Evolutionary conservation across 2,888 invertebrate species (phyloP).

Genomic region (Cephus pulcher): DNA sequence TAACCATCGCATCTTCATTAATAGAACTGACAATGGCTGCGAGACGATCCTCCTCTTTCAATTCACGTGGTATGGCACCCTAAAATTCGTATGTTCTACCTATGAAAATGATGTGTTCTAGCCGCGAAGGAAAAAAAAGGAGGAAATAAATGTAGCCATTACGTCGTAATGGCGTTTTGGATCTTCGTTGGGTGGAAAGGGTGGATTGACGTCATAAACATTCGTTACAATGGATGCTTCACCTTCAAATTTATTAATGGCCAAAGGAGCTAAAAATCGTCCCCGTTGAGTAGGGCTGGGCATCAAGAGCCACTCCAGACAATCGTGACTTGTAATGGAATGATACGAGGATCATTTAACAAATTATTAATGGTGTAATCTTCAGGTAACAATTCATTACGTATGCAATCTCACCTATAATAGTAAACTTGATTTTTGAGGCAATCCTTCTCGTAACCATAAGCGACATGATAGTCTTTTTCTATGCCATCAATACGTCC

Average conservation of each 20-base stretch:
- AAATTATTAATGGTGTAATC: not conserved
- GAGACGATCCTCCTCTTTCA: conserved; percentile 85
- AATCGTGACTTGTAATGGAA: conserved; percentile 68
- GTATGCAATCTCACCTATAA: conserved; percentile 72
- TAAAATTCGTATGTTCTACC: conserved; percentile 41
- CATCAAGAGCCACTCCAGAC: conserved; percentile 76
- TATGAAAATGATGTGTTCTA: too few species aligned
- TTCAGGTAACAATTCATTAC: conserved; percentile 4
- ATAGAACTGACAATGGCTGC: conserved; percentile 79
- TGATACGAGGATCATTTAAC: too few species aligned
- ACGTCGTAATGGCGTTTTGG: conserved; percentile 30
- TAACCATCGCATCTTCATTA: conserved; percentile 79
- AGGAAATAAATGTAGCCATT: not conserved
- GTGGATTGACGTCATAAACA: conserved; percentile 68
- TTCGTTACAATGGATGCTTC: conserved; percentile 51
- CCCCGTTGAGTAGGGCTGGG: conserved; percentile 68
- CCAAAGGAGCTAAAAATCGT: conserved; percentile 65
- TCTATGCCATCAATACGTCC: conserved; percentile 83
- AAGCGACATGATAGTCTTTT: conserved; percentile 86
- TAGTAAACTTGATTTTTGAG: conserved; percentile 79
- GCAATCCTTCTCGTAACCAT: conserved; percentile 81
- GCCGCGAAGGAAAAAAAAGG: too few species aligned
- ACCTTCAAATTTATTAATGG: conserved; percentile 68
- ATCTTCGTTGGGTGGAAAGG: conserved; percentile 55
- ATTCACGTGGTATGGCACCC: conserved; percentile 66